phyloP scores from a whole-genome alignment of 2,888 invertebrate genomes.

The Lagria hirta region DNA sequence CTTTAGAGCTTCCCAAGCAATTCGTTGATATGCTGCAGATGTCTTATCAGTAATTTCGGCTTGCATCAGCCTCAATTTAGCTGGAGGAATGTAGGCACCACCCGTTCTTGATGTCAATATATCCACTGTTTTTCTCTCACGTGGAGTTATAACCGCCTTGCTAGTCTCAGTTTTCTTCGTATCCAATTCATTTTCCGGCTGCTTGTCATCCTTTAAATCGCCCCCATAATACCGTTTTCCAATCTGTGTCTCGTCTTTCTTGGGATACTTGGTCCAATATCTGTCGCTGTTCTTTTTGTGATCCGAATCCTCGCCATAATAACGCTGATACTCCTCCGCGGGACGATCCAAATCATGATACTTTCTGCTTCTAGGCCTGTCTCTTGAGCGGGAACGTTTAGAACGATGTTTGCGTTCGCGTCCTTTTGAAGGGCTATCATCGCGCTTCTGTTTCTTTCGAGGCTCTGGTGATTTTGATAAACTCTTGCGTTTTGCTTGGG shows the following conservation, averaged over 20 bases:
- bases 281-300: conserved; percentile 45
- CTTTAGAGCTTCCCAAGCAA: conserved; percentile 98
- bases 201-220: conserved; percentile 16
- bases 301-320: conserved; percentile 47
- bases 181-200: conserved; percentile 19
- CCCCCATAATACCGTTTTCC: conserved; percentile 47
- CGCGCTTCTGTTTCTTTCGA: conserved; percentile 20
- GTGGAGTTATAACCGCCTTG: conserved; percentile 46
- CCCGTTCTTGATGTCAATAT: conserved; percentile 82
- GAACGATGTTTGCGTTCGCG: conserved; percentile 24
- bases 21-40: conserved; percentile 91
- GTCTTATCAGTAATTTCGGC: conserved; percentile 93
- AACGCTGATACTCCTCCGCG: conserved; percentile 37
- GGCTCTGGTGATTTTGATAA: conserved; percentile 26
- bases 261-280: conserved; percentile 53
- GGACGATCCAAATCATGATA: conserved; percentile 27
- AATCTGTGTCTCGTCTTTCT: conserved; percentile 44
- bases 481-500: conserved; percentile 25
- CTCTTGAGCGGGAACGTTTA: conserved; percentile 27
- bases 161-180: conserved; percentile 32
- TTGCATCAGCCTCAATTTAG: conserved; percentile 92
- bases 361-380: conserved; percentile 11
- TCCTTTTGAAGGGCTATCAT: conserved; percentile 12
- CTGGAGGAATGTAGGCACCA: conserved; percentile 98
- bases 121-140: conserved; percentile 61